Percentiles rank a stretch among this genome's conserved stretches.
Conservation (phyloP, 1,140 invertebrate species). For the Aphidius ervi region DNA sequence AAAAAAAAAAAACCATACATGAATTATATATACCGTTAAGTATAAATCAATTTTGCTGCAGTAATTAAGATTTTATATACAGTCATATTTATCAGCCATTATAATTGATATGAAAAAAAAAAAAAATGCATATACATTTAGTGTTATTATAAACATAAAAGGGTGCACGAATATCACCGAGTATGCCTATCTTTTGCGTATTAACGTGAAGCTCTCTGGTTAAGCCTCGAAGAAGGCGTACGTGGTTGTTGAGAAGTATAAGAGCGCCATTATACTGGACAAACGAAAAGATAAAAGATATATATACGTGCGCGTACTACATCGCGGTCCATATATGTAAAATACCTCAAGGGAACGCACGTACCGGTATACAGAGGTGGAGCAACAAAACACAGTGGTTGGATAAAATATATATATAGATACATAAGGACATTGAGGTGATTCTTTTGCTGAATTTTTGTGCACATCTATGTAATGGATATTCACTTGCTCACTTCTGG, state of each 20-base stretch:
- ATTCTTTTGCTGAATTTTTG: neutral
- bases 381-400: neutral
- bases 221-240: neutral
- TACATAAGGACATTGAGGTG: neutral
- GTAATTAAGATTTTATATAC: too few species aligned
- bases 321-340: slow-evolving; percentile 50
- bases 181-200: too few species aligned
- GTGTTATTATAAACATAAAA: too few species aligned
- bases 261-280: slow-evolving; percentile 37
- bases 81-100: too few species aligned
- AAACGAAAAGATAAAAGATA: slow-evolving; percentile 40
- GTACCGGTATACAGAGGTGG: slow-evolving; percentile 32
- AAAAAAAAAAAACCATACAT: too few species aligned
- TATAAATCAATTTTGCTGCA: too few species aligned
- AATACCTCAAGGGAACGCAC: slow-evolving; percentile 45
- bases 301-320: slow-evolving; percentile 26
- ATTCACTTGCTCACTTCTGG: neutral
- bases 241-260: slow-evolving; percentile 20
- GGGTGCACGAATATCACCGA: too few species aligned
- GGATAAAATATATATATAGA: neutral
- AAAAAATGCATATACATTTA: too few species aligned
- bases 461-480: too few species aligned
- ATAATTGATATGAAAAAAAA: too few species aligned
- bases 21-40: too few species aligned
- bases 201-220: too few species aligned